A percentile compares a stretch with the other conserved stretches of the same genome.
Conservation (phyloP, 2,888 invertebrate species). For the Miltochrista miniata region DNA sequence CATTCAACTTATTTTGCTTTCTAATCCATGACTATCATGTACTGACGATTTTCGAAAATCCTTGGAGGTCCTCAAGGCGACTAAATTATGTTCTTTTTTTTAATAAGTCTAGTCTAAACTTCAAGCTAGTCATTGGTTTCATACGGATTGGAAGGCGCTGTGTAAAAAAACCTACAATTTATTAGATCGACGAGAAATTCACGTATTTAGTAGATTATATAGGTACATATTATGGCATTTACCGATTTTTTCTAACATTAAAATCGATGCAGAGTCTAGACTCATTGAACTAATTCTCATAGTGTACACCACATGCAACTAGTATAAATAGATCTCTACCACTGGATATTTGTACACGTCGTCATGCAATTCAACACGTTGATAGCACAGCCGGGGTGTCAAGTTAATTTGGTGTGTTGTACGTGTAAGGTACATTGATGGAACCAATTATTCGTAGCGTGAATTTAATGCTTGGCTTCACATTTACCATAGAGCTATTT, state of each 20-base stretch:
- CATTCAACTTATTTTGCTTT: too few relatives aligned
- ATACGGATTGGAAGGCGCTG: too few relatives aligned
- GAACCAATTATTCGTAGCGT: conserved; percentile 70
- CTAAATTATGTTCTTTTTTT: not conserved
- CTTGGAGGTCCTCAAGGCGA: too few relatives aligned
- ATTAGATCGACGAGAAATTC: too few relatives aligned
- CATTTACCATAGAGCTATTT: conserved; percentile 36
- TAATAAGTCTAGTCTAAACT: too few relatives aligned
- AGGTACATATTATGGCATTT: conserved; percentile 10
- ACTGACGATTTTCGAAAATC: too few relatives aligned
- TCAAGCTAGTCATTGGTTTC: too few relatives aligned
- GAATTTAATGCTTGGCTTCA: conserved; percentile 60
- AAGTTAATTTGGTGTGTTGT: conserved; percentile 35
- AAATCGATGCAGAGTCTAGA: conserved; percentile 46
- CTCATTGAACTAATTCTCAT: conserved; percentile 59
- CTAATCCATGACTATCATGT: too few relatives aligned
- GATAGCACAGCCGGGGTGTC: conserved; percentile 25
- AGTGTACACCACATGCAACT: conserved; percentile 37
- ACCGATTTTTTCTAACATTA: conserved; percentile 51
- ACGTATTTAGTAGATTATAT: too few relatives aligned
- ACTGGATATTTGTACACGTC: conserved; percentile 13
- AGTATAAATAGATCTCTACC: conserved; percentile 34
- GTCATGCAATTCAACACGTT: conserved; percentile 15
- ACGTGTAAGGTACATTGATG: conserved; percentile 56
- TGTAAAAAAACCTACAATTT: too few relatives aligned